These are phyloP conservation scores for Albula goreensis DNA, from an alignment of 2,113 vertebrate genomes.

Conservation along the genomic window DNA sequence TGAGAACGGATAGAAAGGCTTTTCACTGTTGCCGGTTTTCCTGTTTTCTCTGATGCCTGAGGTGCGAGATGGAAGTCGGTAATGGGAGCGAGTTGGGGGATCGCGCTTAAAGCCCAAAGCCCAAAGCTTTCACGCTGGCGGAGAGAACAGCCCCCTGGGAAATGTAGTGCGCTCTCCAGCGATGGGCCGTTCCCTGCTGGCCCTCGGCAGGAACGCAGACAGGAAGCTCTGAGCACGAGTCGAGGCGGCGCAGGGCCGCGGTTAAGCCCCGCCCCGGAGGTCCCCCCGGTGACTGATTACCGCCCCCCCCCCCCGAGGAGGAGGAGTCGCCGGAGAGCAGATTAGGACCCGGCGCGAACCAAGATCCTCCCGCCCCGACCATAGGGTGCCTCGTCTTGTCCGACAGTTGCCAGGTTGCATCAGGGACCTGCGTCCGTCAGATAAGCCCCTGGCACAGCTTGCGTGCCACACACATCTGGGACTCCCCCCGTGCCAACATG, in stretches of 20 bases:
- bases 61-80: no score
- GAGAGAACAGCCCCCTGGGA: no score
- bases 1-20: background rate
- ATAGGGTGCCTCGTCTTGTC: no score
- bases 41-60: no score
- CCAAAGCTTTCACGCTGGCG: no score
- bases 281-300: conserved; percentile 47
- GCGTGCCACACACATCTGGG: conserved; percentile 52
- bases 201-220: conserved; percentile 27
- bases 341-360: conserved; percentile 47
- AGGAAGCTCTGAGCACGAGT: conserved; percentile 39
- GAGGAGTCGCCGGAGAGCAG: conserved; percentile 39
- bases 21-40: background rate
- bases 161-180: no score
- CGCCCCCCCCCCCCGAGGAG: conserved; percentile 41
- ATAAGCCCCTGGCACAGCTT: conserved; percentile 69
- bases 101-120: no score
- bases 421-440: conserved; percentile 61
- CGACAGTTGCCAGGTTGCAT: no score
- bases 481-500: conserved; percentile 48
- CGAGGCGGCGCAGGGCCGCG: no score
- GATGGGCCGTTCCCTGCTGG: no score
- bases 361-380: conserved; percentile 44
- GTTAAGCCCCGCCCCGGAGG: conserved; percentile 45
- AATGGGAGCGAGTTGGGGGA: no score